Conservation (phyloP, 2,113 vertebrate species). For the Illadopsis cleaveri region DNA sequence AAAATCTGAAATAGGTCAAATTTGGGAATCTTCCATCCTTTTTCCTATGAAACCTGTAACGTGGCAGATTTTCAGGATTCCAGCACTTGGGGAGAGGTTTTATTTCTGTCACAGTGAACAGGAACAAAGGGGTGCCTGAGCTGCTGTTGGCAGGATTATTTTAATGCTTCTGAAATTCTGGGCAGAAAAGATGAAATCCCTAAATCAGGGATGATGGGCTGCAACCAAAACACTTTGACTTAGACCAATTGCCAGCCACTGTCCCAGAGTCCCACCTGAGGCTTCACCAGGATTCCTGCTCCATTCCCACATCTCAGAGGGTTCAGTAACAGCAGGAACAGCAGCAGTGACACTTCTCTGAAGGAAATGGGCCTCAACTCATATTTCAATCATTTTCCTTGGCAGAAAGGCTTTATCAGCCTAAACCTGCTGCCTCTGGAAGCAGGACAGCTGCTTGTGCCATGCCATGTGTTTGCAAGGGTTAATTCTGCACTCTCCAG, state of each 20-base stretch:
- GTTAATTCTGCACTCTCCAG: background rate
- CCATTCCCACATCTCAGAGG: background rate
- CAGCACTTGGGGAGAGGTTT: background rate
- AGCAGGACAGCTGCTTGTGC: background rate
- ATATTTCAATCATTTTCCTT: background rate
- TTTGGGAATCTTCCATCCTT: background rate
- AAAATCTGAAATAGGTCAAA: background rate
- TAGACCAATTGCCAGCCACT: background rate
- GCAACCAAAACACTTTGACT: background rate
- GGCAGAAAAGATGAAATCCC: conserved; percentile 6
- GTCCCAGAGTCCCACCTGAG: background rate
- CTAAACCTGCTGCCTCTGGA: background rate
- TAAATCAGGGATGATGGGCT: background rate
- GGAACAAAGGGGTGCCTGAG: background rate
- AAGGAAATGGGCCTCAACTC: background rate
- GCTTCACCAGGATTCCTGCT: background rate
- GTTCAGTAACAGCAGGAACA: background rate
- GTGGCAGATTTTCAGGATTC: background rate
- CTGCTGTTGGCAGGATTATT: background rate
- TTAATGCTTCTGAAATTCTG: background rate
- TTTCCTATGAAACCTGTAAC: background rate
- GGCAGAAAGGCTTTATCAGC: background rate
- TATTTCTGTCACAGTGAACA: background rate
- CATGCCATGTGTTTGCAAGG: background rate
- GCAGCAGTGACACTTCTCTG: background rate